phyloP scores from a whole-genome alignment of 2,797 vertebrate species.

The Channa striata region DNA sequence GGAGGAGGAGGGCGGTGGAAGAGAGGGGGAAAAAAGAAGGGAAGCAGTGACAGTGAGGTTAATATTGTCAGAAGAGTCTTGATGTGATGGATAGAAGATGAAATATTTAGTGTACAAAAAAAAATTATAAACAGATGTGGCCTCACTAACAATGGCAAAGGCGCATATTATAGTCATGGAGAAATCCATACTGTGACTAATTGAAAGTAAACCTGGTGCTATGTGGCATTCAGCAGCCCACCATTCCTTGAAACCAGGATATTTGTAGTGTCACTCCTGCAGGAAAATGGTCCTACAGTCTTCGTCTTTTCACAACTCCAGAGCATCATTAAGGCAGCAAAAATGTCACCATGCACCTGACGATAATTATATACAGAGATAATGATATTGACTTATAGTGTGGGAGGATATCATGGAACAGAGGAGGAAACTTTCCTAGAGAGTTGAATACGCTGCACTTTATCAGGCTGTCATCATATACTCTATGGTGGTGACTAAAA shows the following conservation, averaged over 20 bases:
- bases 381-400: slow-evolving; percentile 67
- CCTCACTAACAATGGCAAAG: slow-evolving; percentile 15
- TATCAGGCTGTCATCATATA: slow-evolving; percentile 34
- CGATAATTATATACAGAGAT: slow-evolving; percentile 70
- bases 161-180: background rate
- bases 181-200: slow-evolving; percentile 6
- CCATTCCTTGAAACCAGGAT: slow-evolving; percentile 28
- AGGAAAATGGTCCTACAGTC: slow-evolving; percentile 41
- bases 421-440: slow-evolving; percentile 31
- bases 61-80: slow-evolving; percentile 7
- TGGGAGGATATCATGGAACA: slow-evolving; percentile 48
- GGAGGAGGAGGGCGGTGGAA: slow-evolving; percentile 8
- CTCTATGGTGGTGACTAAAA: slow-evolving; percentile 1
- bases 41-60: slow-evolving; percentile 26
- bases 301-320: slow-evolving; percentile 41
- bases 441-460: slow-evolving; percentile 27
- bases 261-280: slow-evolving; percentile 49
- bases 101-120: background rate
- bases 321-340: slow-evolving; percentile 63
- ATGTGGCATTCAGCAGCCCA: slow-evolving; percentile 45
- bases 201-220: slow-evolving; percentile 24
- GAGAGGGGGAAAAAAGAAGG: background rate
- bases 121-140: slow-evolving; percentile 14
- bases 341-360: slow-evolving; percentile 63
- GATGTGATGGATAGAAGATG: slow-evolving; percentile 11